phyloP scores from a whole-genome alignment of 2,888 invertebrate species.

The Trichopoda pennipes region DNA sequence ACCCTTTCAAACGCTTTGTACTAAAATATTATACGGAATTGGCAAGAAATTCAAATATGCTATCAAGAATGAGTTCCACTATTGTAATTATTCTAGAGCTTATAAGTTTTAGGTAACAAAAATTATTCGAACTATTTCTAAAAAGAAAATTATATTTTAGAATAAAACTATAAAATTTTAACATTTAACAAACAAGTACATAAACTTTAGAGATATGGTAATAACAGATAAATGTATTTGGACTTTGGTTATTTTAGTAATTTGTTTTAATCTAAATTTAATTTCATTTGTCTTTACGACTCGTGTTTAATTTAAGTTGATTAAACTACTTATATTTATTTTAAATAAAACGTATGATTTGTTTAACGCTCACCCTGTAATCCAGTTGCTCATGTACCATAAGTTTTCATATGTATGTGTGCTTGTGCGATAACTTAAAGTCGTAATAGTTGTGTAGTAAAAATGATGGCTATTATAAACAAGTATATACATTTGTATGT shows the following conservation, averaged over 20 bases:
- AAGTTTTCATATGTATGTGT: conserved; percentile 14
- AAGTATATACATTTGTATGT: conserved; percentile 17
- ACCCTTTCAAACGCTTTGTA: no score
- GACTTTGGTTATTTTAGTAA: background rate
- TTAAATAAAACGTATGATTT: conserved; percentile 57
- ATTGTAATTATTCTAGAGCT: no score
- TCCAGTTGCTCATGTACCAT: conserved; percentile 58
- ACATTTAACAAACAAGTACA: no score
- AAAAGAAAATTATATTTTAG: no score
- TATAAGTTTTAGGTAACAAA: no score
- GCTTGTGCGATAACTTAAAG: conserved; percentile 5
- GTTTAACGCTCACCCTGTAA: conserved; percentile 71
- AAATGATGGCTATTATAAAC: conserved; percentile 9
- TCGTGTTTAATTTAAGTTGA: background rate
- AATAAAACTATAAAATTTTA: no score
- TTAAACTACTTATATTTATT: conserved; percentile 28
- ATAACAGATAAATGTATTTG: background rate
- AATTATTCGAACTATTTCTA: no score
- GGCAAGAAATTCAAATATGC: no score
- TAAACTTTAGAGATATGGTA: background rate
- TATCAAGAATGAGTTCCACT: no score
- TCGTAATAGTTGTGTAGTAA: conserved; percentile 21
- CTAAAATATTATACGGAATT: no score
- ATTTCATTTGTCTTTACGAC: conserved; percentile 1
- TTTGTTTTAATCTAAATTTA: conserved; percentile 19